phyloP scores from a whole-genome alignment of 2,888 invertebrate species.

The Drosophila mimetica region DNA sequence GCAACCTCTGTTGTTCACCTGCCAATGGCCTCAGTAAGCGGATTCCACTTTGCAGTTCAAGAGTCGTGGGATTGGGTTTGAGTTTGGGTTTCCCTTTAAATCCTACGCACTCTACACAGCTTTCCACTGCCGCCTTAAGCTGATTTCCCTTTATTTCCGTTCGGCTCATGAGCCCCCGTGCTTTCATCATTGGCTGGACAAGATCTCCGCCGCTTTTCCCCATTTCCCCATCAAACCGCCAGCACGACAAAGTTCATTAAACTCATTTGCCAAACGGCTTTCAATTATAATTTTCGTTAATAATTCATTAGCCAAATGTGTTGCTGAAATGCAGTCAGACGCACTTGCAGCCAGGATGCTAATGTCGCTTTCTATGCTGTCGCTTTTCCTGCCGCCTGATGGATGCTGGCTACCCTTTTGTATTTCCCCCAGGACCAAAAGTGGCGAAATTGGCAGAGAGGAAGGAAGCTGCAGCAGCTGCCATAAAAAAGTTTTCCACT shows the following conservation, averaged over 20 bases:
- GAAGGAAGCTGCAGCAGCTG: no score
- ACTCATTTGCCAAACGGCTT: conserved; percentile 79
- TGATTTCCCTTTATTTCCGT: conserved; percentile 69
- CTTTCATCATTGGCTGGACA: conserved; percentile 1
- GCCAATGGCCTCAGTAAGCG: conserved; percentile 54
- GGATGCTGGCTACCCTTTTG: neutral
- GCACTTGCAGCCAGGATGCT: neutral
- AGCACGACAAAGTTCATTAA: conserved; percentile 64
- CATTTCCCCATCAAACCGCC: conserved; percentile 2
- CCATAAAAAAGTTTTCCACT: no score
- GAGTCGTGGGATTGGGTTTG: conserved; percentile 44
- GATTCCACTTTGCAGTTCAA: conserved; percentile 64
- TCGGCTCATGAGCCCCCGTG: conserved; percentile 12
- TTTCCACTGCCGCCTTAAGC: conserved; percentile 54
- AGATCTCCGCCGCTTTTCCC: neutral
- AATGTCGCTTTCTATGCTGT: neutral
- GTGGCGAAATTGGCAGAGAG: no score
- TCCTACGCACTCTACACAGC: neutral
- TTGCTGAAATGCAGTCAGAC: conserved; percentile 26
- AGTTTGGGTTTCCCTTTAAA: conserved; percentile 2
- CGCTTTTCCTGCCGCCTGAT: neutral
- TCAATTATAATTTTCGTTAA: conserved; percentile 83
- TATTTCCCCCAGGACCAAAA: no score
- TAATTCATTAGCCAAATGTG: conserved; percentile 82
- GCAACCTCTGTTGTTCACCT: no score